These are phyloP conservation scores for Odontesthes bonariensis DNA, from an alignment of 2,113 vertebrate genomes.

Conservation along the genomic window DNA sequence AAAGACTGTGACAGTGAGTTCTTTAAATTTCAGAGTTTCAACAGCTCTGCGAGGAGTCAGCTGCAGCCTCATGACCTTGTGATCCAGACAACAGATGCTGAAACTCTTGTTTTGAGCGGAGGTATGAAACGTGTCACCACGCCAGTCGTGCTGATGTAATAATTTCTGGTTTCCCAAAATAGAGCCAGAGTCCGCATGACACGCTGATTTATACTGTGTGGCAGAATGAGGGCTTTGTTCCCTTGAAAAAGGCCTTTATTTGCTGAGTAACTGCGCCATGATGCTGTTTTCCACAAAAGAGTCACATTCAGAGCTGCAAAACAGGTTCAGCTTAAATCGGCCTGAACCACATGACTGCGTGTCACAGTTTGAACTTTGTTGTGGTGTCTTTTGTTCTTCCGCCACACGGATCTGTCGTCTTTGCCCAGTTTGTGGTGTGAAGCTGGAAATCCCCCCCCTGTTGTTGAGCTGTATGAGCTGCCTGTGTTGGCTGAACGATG, in stretches of 20 bases:
- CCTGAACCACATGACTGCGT: slow-evolving; percentile 16
- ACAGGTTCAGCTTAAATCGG: slow-evolving; percentile 26
- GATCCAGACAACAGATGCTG: background rate
- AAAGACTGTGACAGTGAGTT: too few relatives aligned
- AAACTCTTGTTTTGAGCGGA: background rate
- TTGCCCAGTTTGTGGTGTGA: background rate
- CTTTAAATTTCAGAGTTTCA: too few relatives aligned
- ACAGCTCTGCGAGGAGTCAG: background rate
- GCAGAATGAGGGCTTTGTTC: slow-evolving; percentile 47
- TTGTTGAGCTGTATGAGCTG: too few relatives aligned
- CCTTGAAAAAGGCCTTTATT: slow-evolving; percentile 5
- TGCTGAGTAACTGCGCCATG: slow-evolving; percentile 41
- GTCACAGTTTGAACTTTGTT: slow-evolving; percentile 30
- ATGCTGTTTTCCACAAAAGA: slow-evolving; percentile 11
- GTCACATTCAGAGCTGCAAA: slow-evolving; percentile 23
- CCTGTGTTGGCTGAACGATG: too few relatives aligned
- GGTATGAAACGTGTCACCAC: background rate
- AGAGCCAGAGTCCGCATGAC: background rate
- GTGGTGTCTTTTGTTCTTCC: background rate
- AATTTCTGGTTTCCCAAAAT: background rate
- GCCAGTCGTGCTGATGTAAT: slow-evolving; percentile 5
- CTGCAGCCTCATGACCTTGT: slow-evolving; percentile 13
- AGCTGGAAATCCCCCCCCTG: slow-evolving; percentile 62
- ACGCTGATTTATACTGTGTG: background rate
- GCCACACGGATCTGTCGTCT: background rate